Evolutionary conservation across 2,888 invertebrate species (phyloP).

Genomic region (Pterostichus madidus): DNA sequence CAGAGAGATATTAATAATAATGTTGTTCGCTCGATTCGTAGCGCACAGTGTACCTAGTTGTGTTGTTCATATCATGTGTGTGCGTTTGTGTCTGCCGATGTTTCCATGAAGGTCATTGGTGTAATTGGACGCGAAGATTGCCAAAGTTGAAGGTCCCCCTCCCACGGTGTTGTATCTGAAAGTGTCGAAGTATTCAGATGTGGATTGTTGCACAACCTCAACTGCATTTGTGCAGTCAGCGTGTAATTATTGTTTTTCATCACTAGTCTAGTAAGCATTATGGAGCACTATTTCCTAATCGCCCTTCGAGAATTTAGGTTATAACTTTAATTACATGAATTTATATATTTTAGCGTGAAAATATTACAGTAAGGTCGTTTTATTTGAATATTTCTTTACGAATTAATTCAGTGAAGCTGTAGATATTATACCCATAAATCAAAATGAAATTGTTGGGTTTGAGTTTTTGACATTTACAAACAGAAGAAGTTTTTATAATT

Average conservation of each 20-base stretch:
- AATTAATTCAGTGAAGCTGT: too few species aligned
- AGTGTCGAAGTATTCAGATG: background rate
- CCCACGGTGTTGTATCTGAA: background rate
- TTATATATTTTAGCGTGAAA: background rate
- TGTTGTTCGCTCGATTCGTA: background rate
- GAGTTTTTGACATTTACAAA: too few species aligned
- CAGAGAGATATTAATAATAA: constrained; percentile 23
- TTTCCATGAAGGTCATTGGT: constrained; percentile 25
- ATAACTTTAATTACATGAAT: constrained; percentile 19
- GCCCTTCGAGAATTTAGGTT: constrained; percentile 35
- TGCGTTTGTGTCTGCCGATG: constrained; percentile 9
- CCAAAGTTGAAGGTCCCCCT: constrained; percentile 59
- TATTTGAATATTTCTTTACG: too few species aligned
- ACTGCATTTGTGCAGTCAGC: too few species aligned
- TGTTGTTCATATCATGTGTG: background rate
- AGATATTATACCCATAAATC: too few species aligned
- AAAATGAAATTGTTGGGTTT: too few species aligned
- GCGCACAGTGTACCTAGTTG: background rate
- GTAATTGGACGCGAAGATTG: constrained; percentile 48
- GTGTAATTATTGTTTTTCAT: background rate
- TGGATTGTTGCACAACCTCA: background rate
- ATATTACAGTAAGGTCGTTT: too few species aligned
- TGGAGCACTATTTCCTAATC: constrained; percentile 24
- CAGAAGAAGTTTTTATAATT: too few species aligned
- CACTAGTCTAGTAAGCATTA: background rate